Percentiles rank a stretch among this genome's conserved stretches.
These are phyloP conservation scores for Pristionchus entomophagus DNA, from an alignment of 2,888 invertebrate species.

Conservation along the genomic window DNA sequence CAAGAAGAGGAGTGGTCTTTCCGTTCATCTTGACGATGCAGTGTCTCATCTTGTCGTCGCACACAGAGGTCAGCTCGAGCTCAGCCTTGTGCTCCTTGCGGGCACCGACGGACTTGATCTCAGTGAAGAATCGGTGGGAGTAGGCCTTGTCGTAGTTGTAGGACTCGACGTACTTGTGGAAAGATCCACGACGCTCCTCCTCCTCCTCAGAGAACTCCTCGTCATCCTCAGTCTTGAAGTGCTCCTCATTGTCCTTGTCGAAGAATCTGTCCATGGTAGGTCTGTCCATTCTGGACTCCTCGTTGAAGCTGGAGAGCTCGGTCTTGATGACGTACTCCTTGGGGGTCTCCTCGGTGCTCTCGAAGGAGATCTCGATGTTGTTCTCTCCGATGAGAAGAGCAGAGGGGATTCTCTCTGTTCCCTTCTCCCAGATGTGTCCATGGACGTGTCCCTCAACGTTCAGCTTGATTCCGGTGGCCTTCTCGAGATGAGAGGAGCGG, in stretches of 20 bases:
- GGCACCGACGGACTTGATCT: background rate
- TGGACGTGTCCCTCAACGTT: constrained; percentile 56
- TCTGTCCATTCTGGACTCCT: constrained; percentile 46
- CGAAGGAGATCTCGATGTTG: constrained; percentile 56
- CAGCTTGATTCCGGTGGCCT: constrained; percentile 56
- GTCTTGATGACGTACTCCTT: constrained; percentile 26
- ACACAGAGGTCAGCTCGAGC: constrained; percentile 48
- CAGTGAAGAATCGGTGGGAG: background rate
- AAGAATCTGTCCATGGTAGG: constrained; percentile 52
- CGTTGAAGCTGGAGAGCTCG: constrained; percentile 43
- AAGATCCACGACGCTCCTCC: constrained; percentile 44
- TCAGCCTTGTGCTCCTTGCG: constrained; percentile 20
- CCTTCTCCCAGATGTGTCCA: constrained; percentile 54
- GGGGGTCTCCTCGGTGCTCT: constrained; percentile 48
- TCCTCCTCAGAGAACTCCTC: constrained; percentile 38
- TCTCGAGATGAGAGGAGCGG: constrained; percentile 49
- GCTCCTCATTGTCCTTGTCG: constrained; percentile 48
- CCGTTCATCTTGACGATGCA: constrained; percentile 47
- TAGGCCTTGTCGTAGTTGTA: background rate
- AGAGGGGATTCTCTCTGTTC: background rate
- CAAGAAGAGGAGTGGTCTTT: background rate
- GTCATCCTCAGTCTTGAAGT: constrained; percentile 45
- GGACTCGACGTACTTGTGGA: constrained; percentile 43
- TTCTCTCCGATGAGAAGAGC: constrained; percentile 60
- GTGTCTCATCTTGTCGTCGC: constrained; percentile 52